phyloP scores from a whole-genome alignment of 2,113 vertebrate species.

The Castor canadensis region DNA sequence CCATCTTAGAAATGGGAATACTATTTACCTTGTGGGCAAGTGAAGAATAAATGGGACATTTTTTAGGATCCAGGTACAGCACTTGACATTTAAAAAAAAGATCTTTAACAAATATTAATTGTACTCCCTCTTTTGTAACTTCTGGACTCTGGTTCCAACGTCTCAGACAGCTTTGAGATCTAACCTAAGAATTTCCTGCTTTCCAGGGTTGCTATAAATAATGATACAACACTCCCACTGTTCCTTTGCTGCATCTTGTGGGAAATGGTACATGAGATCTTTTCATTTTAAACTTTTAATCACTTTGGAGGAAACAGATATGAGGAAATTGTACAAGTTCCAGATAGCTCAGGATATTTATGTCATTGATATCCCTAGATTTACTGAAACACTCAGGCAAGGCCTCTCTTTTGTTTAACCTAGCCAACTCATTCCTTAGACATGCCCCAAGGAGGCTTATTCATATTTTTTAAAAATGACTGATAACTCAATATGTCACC shows the following conservation, averaged over 20 bases:
- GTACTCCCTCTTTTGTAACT: background rate
- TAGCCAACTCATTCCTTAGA: background rate
- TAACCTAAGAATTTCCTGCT: background rate
- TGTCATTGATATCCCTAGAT: constrained; percentile 26
- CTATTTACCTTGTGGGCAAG: background rate
- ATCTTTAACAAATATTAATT: background rate
- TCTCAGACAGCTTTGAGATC: constrained; percentile 10
- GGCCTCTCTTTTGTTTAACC: background rate
- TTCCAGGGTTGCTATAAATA: constrained; percentile 18
- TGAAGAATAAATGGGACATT: background rate
- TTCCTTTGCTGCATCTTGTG: background rate
- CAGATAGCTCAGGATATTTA: constrained; percentile 56
- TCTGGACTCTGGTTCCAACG: background rate
- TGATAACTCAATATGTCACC: constrained; percentile 12
- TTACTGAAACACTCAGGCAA: constrained; percentile 17
- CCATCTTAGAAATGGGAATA: background rate
- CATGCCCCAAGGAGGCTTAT: background rate
- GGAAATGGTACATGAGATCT: constrained; percentile 9
- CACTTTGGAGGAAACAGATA: constrained; percentile 43
- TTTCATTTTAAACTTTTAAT: constrained; percentile 60
- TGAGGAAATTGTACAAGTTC: constrained; percentile 16
- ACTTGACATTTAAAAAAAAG: background rate
- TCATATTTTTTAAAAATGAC: background rate
- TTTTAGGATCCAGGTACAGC: background rate
- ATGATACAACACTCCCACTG: background rate